Percentiles rank a stretch among this genome's conserved stretches.
Conservation (phyloP, 2,797 vertebrate genomes). For the Sebastes melanostomus region DNA sequence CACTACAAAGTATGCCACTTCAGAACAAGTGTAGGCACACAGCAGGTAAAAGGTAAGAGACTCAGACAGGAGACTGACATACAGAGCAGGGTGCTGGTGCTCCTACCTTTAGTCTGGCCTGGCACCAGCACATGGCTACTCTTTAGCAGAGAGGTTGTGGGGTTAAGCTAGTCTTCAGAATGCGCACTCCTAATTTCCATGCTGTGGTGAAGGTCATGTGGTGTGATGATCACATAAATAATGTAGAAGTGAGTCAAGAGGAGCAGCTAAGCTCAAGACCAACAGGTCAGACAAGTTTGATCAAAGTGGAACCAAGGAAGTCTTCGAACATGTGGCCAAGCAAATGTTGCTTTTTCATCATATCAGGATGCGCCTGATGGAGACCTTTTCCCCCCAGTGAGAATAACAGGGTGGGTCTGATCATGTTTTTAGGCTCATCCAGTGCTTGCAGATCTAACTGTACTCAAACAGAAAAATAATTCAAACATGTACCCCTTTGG, state of each 20-base stretch:
- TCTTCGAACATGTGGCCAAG: slow-evolving; percentile 8
- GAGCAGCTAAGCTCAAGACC: slow-evolving; percentile 22
- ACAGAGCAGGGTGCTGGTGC: neutral
- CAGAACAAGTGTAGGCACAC: neutral
- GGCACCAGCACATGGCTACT: neutral
- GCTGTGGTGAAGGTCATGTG: slow-evolving; percentile 51
- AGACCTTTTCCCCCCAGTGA: neutral
- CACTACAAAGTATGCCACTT: neutral
- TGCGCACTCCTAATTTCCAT: slow-evolving; percentile 41
- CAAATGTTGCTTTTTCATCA: slow-evolving; percentile 21
- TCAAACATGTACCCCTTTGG: neutral
- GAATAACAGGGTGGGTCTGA: neutral
- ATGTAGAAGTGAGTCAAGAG: slow-evolving; percentile 52
- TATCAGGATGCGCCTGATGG: neutral
- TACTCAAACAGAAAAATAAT: neutral
- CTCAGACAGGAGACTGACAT: neutral
- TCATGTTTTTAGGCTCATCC: neutral
- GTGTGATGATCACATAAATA: slow-evolving; percentile 59
- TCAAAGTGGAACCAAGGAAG: slow-evolving; percentile 22
- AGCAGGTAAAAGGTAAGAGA: neutral
- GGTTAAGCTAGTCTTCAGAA: slow-evolving; percentile 36
- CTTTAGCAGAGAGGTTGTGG: neutral
- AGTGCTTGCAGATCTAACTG: neutral
- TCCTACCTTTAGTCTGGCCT: neutral
- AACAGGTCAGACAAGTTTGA: slow-evolving; percentile 17